Evolutionary conservation across 2,113 vertebrate genomes (phyloP).

Genomic region (Dipodomys spectabilis): DNA sequence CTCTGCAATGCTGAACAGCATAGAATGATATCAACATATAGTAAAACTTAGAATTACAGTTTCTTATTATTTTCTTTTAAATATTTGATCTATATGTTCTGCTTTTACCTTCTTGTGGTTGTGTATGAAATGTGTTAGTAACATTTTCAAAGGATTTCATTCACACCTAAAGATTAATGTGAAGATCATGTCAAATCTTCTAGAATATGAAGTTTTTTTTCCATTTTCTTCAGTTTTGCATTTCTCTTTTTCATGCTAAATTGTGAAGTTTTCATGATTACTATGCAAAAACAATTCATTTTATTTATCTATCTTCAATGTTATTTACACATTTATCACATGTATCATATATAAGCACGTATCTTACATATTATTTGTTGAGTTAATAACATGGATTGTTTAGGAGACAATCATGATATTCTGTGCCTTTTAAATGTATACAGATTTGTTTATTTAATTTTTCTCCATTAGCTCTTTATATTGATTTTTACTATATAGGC

Average conservation of each 20-base stretch:
- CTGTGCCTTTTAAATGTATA: not conserved
- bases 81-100: not conserved
- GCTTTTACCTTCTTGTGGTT: not conserved
- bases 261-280: no score
- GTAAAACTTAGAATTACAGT: not conserved
- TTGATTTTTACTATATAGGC: not conserved
- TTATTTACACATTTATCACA: no score
- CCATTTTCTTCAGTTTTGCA: not conserved
- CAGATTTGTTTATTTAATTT: not conserved
- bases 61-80: not conserved
- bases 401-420: not conserved
- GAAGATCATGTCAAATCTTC: not conserved
- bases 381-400: not conserved
- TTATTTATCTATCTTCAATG: no score
- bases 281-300: no score
- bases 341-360: no score
- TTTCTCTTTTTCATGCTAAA: not conserved
- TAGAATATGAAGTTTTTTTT: not conserved
- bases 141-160: not conserved
- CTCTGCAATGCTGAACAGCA: not conserved
- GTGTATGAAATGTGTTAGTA: not conserved
- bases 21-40: not conserved
- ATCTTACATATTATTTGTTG: not conserved
- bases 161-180: not conserved
- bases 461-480: not conserved